Conservation (phyloP, 2,888 invertebrate species). For the Tolmerus cingulatus region DNA sequence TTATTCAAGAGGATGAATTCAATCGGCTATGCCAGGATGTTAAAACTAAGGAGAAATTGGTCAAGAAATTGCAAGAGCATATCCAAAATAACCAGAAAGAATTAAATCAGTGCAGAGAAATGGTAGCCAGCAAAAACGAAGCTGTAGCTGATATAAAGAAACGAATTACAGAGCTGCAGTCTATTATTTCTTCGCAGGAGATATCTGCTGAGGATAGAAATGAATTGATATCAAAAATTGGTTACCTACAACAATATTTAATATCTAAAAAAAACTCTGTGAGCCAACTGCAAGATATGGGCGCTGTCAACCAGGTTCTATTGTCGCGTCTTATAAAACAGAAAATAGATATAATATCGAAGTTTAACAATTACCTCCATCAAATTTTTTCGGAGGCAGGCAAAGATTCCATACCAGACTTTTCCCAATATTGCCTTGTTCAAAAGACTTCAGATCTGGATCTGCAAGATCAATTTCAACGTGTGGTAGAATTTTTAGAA, state of each 20-base stretch:
- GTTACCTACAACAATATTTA: conserved; percentile 47
- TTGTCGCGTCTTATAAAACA: conserved; percentile 46
- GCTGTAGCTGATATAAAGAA: conserved; percentile 29
- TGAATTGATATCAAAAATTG: conserved; percentile 52
- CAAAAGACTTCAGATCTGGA: neutral
- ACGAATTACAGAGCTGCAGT: conserved; percentile 43
- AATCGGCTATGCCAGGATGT: conserved; percentile 51
- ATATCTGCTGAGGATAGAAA: conserved; percentile 53
- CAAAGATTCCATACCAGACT: neutral
- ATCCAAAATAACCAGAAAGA: conserved; percentile 42
- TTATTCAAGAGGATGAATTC: conserved; percentile 51
- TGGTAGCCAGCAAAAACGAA: conserved; percentile 8
- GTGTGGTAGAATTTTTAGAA: conserved; percentile 13
- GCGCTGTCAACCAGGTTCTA: conserved; percentile 43
- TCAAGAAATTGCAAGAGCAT: conserved; percentile 38
- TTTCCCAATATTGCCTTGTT: conserved; percentile 28
- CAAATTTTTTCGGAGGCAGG: conserved; percentile 38
- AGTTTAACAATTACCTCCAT: conserved; percentile 46
- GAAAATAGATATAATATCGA: conserved; percentile 42
- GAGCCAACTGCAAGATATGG: conserved; percentile 44
- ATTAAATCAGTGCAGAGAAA: conserved; percentile 33
- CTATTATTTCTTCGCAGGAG: conserved; percentile 49
- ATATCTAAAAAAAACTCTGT: conserved; percentile 38
- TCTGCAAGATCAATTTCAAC: conserved; percentile 41
- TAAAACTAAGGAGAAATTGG: conserved; percentile 47